These are phyloP conservation scores for Desmophyllum pertusum DNA, from an alignment of 92 coral and sea anemone genomes.

Conservation along the genomic window DNA sequence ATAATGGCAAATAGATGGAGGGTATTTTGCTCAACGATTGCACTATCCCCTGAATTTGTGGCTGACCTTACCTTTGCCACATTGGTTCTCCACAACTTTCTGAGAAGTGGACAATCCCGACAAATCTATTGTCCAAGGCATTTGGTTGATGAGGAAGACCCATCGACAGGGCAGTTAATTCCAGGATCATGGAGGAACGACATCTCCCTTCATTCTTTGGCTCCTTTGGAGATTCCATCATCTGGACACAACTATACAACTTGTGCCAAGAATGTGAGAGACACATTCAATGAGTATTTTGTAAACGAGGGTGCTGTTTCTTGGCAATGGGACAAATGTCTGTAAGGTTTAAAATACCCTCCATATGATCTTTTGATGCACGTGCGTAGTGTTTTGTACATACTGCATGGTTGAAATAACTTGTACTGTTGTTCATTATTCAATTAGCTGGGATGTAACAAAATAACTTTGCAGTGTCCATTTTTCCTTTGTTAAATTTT, in stretches of 20 bases:
- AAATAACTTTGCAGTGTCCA: too few relatives aligned
- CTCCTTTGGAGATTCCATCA: slow-evolving; percentile 22
- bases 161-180: slow-evolving; percentile 16
- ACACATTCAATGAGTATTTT: slow-evolving; percentile 31
- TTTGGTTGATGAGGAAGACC: slow-evolving; percentile 21
- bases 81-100: slow-evolving; percentile 25
- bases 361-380: too few relatives aligned
- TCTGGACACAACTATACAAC: slow-evolving; percentile 29
- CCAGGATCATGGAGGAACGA: slow-evolving; percentile 39
- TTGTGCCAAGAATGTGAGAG: slow-evolving; percentile 35
- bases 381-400: too few relatives aligned
- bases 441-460: too few relatives aligned
- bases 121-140: slow-evolving; percentile 33
- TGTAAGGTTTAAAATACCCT: too few relatives aligned
- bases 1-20: slow-evolving; percentile 36
- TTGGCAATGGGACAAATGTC: slow-evolving; percentile 50
- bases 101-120: slow-evolving; percentile 30
- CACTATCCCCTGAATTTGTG: slow-evolving; percentile 37
- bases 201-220: not conserved
- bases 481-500: too few relatives aligned
- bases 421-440: too few relatives aligned
- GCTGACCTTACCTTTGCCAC: slow-evolving; percentile 14
- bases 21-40: slow-evolving; percentile 5
- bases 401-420: too few relatives aligned
- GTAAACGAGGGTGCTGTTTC: too few relatives aligned